phyloP scores from a whole-genome alignment of 1,140 invertebrate species.

The Adoxophyes honmai region DNA sequence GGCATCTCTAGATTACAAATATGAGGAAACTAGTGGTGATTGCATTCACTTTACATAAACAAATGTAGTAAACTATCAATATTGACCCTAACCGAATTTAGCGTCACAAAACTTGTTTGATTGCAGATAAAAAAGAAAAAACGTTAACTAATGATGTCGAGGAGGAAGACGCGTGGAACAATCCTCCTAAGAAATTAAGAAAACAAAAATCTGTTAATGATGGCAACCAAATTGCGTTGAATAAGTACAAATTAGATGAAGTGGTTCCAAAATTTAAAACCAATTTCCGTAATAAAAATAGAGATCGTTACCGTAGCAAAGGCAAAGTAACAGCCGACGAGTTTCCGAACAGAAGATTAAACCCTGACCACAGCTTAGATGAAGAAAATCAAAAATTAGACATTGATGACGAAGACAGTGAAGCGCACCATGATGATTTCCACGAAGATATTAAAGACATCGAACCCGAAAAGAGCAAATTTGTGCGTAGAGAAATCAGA shows the following conservation, averaged over 20 bases:
- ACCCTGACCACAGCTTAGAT: background rate
- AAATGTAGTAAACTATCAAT: too few species aligned
- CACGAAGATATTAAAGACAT: background rate
- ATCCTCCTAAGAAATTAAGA: conserved; percentile 25
- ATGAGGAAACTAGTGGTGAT: conserved; percentile 35
- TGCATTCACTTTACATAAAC: background rate
- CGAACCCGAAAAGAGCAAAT: background rate
- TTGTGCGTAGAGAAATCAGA: conserved; percentile 1
- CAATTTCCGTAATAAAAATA: conserved; percentile 21
- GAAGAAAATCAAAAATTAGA: background rate
- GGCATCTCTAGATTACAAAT: conserved; percentile 46
- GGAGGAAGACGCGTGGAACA: conserved; percentile 29
- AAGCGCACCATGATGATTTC: background rate
- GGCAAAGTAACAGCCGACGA: conserved; percentile 12
- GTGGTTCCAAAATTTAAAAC: conserved; percentile 24
- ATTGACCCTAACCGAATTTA: too few species aligned
- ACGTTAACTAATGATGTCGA: conserved; percentile 20
- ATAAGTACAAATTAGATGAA: conserved; percentile 25
- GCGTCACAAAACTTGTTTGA: background rate
- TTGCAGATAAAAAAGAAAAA: conserved; percentile 26
- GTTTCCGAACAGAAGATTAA: background rate
- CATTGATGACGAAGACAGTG: background rate
- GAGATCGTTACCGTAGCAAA: conserved; percentile 27
- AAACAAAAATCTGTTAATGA: conserved; percentile 10
- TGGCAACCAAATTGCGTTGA: background rate